Evolutionary conservation across 2,888 invertebrate genomes (phyloP), one percentile per base, ranked within the genome.

Genomic region (Phymatocera aterrima): DNA sequence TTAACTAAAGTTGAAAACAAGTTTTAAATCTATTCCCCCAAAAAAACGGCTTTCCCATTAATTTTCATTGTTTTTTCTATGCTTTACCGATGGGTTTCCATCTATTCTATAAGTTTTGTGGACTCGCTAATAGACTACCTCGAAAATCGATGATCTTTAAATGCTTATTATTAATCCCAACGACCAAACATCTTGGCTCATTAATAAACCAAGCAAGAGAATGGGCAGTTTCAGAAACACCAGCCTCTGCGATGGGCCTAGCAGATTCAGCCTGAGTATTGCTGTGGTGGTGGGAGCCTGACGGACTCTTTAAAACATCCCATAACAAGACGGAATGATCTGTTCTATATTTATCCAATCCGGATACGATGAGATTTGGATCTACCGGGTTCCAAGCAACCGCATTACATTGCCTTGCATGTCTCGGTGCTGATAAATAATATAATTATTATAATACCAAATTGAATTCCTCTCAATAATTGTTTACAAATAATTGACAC

Each of bases 121-220:
- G 10, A 43, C 43, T 43, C 43, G 5, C 43, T 43, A 5, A 5
- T 43, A 6, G 79, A 85, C 86, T 91, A 97, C 98, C 97, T 93
- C 98, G 92, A 3, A 98, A 93, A 91, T 98, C 98, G 87, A 96
- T 96, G 46, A 98, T 93, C 91, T 97, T 96, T 60, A 99, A 94
- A 85, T 95, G 94, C 86, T 98, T 98, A 85, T 95, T 93, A 91
- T 97, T 98, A 93, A 97, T 96, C 65, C 98, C 98, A n/a, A 97
- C 95, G 1, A 97, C 94, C 43, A 98, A 92, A 2, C 95, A 94
- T 83, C 95, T 94, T 77, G 94, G 93, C 79, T 95, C 94, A 82
- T 94, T 93, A 82, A 94, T 92, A 79, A 96, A 95, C 98, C 98
- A 98, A 54, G 96, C 94, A 37, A 98, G 92, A 4, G 96, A 96